phyloP scores from a whole-genome alignment of 2,888 invertebrate genomes.

The Lagria hirta region DNA sequence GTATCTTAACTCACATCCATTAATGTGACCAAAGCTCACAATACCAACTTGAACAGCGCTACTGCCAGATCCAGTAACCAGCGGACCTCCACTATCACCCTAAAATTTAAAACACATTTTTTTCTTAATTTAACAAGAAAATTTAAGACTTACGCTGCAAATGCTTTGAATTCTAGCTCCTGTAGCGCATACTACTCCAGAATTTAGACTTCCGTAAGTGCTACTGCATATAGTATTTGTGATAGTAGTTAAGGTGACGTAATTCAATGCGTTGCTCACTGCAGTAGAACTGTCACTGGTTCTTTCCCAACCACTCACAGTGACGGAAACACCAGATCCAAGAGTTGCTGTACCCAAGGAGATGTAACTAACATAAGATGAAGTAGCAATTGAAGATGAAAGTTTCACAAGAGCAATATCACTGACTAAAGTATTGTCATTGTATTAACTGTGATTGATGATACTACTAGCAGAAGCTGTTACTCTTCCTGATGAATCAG shows the following conservation, averaged over 20 bases:
- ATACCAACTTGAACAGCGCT: slow-evolving; percentile 16
- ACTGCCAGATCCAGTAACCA: slow-evolving; percentile 14
- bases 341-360: slow-evolving; percentile 3
- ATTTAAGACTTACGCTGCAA: slow-evolving; percentile 10
- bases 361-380: no score
- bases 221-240: slow-evolving; percentile 5
- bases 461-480: no score
- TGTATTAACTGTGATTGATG: no score
- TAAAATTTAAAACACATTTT: slow-evolving; percentile 1
- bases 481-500: no score
- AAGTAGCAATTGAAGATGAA: no score
- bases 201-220: slow-evolving; percentile 12
- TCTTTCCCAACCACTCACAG: slow-evolving; percentile 15
- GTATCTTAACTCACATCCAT: slow-evolving; percentile 13
- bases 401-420: no score
- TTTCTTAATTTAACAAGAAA: neutral
- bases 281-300: slow-evolving; percentile 13
- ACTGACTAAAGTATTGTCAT: no score
- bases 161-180: slow-evolving; percentile 13
- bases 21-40: slow-evolving; percentile 11
- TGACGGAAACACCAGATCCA: slow-evolving; percentile 5
- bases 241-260: slow-evolving; percentile 12
- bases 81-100: slow-evolving; percentile 17
- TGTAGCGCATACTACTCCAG: slow-evolving; percentile 12
- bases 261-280: slow-evolving; percentile 11